phyloP scores from a whole-genome alignment of 2,113 vertebrate genomes.

The Daboia siamensis region DNA sequence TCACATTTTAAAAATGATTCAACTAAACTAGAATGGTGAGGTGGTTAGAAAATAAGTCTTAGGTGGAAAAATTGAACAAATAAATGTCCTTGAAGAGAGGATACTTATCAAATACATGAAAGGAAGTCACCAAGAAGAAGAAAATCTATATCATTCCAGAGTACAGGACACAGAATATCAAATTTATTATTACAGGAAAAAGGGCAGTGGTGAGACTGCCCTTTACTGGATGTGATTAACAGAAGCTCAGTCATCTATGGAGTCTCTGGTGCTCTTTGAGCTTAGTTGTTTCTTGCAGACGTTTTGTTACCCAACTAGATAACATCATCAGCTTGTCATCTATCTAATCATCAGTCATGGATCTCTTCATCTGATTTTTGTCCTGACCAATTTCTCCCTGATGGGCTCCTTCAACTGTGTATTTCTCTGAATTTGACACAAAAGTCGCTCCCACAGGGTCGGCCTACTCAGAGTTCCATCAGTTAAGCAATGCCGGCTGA shows the following conservation, averaged over 20 bases:
- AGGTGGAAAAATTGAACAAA: neutral
- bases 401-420: neutral
- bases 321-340: neutral
- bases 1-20: neutral
- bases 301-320: neutral
- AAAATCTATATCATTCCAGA: neutral
- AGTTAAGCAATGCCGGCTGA: too few relatives aligned
- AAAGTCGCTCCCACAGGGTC: neutral
- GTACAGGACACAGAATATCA: neutral
- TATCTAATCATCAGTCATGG: neutral
- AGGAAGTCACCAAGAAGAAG: neutral
- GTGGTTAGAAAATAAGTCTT: neutral
- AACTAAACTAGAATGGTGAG: neutral
- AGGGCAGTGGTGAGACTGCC: neutral
- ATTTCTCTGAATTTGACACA: neutral
- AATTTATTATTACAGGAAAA: neutral
- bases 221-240: neutral
- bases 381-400: neutral
- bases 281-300: neutral
- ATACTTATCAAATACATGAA: neutral
- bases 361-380: neutral
- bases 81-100: neutral
- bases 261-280: neutral
- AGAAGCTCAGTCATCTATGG: neutral
- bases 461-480: too few relatives aligned